These are phyloP conservation scores for Antrozous pallidus DNA, from an alignment of 2,797 vertebrate genomes.

Conservation along the genomic window DNA sequence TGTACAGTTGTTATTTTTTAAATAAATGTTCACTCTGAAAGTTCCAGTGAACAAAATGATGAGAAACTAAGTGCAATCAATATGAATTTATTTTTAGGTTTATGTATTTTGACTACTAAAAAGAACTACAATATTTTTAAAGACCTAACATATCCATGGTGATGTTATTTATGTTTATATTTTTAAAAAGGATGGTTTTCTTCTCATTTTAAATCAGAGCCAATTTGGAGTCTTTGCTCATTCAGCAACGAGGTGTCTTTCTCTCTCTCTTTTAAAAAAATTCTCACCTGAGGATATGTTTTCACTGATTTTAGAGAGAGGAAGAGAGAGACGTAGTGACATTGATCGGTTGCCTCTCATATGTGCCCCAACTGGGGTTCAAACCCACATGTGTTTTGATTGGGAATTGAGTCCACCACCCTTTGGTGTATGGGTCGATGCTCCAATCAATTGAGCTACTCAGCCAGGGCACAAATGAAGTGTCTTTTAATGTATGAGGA, in stretches of 20 bases:
- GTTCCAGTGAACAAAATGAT: neutral
- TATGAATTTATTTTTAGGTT: constrained; percentile 4
- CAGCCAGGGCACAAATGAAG: neutral
- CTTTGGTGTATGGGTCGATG: neutral
- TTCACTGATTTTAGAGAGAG: neutral
- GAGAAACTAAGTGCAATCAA: neutral
- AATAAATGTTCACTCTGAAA: neutral
- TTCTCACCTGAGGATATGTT: neutral
- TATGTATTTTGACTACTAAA: neutral
- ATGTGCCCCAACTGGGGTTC: neutral
- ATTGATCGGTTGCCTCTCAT: neutral
- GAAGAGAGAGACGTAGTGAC: neutral
- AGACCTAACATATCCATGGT: too few relatives aligned
- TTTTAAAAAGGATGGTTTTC: neutral
- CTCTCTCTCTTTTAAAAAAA: neutral
- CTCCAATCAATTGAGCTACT: neutral
- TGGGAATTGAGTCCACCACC: neutral
- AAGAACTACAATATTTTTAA: neutral
- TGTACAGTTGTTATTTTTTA: neutral
- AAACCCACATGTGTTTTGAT: neutral
- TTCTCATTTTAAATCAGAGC: neutral
- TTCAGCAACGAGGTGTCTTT: neutral
- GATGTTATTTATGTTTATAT: neutral
- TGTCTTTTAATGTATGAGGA: neutral
- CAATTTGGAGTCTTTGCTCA: neutral